phyloP scores from a whole-genome alignment of 2,797 vertebrate genomes.

The Peromyscus attwateri region DNA sequence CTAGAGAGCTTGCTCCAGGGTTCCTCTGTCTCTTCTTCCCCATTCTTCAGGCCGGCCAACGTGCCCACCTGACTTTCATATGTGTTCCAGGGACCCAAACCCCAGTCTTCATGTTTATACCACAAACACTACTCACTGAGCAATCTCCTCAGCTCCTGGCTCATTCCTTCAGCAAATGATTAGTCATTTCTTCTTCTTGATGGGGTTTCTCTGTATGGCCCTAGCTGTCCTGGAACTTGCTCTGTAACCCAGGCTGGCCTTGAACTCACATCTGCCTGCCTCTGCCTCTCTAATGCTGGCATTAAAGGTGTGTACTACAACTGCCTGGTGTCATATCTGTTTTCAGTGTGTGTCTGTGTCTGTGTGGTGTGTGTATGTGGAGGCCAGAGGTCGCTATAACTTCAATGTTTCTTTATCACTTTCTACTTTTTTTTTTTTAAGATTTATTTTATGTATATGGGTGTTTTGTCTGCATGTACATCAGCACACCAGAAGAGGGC shows the following conservation, averaged over 20 bases:
- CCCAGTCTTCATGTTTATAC: background rate
- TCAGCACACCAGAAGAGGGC: background rate
- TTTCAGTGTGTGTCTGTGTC: background rate
- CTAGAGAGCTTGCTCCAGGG: background rate
- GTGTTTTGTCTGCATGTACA: background rate
- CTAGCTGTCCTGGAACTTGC: background rate
- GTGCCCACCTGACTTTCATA: background rate
- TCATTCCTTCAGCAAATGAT: background rate
- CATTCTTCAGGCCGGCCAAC: background rate
- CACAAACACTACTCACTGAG: background rate
- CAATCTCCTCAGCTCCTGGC: background rate
- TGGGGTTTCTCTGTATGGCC: background rate
- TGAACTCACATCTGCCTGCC: background rate
- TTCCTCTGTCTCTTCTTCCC: too few species aligned
- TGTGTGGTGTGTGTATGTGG: background rate
- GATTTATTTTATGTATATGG: background rate
- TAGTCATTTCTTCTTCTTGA: background rate
- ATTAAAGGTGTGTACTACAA: background rate
- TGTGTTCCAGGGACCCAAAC: background rate
- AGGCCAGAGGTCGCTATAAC: background rate
- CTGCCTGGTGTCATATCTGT: background rate
- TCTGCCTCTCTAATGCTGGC: background rate
- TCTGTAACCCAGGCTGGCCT: background rate
- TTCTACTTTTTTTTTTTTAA: background rate
- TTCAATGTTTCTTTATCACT: background rate